Conservation (phyloP, 2,888 invertebrate species). For the Cosmia pyralina region DNA sequence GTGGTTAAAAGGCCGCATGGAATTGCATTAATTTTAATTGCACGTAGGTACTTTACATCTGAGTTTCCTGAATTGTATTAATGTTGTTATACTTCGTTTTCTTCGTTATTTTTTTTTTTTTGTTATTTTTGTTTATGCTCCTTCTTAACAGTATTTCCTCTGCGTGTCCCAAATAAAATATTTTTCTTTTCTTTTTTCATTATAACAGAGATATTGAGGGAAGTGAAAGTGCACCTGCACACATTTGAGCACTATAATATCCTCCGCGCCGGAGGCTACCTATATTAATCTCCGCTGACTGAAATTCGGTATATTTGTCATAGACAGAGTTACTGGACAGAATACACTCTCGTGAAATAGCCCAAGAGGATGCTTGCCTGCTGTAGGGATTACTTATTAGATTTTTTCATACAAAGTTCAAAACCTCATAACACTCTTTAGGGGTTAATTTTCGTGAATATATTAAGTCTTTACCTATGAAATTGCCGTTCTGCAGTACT, state of each 20-base stretch:
- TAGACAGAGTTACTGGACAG: neutral
- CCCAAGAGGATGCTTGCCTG: neutral
- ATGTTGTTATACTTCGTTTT: neutral
- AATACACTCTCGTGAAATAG: neutral
- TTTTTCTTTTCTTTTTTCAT: no score
- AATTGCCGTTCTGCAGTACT: no score
- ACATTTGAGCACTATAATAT: neutral
- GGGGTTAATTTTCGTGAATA: no score
- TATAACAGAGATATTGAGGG: neutral
- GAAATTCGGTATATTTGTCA: neutral
- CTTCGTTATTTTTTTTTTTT: no score
- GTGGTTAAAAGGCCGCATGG: neutral
- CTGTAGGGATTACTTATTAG: neutral
- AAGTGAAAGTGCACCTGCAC: neutral
- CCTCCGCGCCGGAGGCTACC: neutral
- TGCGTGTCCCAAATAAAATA: no score
- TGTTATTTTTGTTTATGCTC: no score
- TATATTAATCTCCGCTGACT: neutral
- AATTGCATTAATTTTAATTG: slow-evolving; percentile 11
- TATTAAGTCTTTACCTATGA: no score
- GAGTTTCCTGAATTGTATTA: neutral
- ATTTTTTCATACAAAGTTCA: neutral
- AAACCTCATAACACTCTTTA: neutral
- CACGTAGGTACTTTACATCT: neutral
- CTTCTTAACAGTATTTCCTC: no score